Base-by-base conservation (phyloP, 2,113 vertebrate species). In the Piaya cayana region DNA sequence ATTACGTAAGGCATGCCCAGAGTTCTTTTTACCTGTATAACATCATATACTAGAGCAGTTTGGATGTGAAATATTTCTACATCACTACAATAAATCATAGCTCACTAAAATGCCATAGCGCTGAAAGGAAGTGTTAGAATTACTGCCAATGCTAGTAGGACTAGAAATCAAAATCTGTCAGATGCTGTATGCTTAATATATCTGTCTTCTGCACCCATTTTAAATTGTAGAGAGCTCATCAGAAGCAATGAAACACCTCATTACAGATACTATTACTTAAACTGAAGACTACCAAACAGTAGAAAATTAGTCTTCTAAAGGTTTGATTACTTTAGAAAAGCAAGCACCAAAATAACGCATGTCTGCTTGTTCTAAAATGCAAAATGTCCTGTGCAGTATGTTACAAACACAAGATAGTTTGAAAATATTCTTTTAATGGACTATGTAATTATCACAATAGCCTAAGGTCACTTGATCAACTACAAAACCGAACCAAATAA, bases 111-210 rank as follows among this genome's bases (percentile, higher is more conserved):
- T 42, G 63, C 64, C 34, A 68, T 12, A 82, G 77, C 25, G 63
- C 60, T 94, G 67, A 96, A 94, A 85, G 45, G 43, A 94, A 92
- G 64, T 70, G 59, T 34, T 90, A 88, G 85, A 96, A 95, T 85
- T 91, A 90, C 67, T 95, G 82, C 36, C 77, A 90, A n/a, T 84
- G 68, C 52, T 56, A n/a, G 55, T 59, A 83, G 29, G 69, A 80
- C 59, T 36, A 94, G 89, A 92, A 97, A 95, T 93, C 88, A 93
- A 80, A 95, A 95, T 21, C 72, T 96, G 79, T 78, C 75, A 91
- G 36, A 82, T 70, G 50, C 70, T 87, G n/a, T 65, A 87, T 0
- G 2, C 52, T 86, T 79, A 90, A 90, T 42, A 58, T n/a, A 47
- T 81, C 39, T 88, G 72, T 50, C 64, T 80, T 88, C 63, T 63